Conservation (phyloP, 2,113 vertebrate species). For the Hiodon alosoides region DNA sequence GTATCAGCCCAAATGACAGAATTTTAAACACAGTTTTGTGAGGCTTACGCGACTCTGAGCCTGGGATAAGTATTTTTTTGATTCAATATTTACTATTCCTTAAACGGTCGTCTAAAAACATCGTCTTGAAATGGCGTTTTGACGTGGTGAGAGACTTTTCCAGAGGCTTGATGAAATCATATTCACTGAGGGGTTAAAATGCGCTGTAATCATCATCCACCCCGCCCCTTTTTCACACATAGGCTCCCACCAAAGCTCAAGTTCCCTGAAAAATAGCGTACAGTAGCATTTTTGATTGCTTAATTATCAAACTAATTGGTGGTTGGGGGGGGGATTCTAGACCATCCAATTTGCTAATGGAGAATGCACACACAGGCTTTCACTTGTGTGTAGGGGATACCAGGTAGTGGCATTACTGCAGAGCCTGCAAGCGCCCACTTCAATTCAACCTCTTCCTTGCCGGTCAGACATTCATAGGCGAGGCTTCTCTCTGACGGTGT, state of each 20-base stretch:
- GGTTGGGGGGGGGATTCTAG: background rate
- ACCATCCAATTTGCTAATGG: background rate
- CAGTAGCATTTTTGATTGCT: no score
- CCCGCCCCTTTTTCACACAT: background rate
- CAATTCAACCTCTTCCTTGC: background rate
- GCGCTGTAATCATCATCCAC: background rate
- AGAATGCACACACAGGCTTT: slow-evolving; percentile 7
- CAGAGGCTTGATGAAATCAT: background rate
- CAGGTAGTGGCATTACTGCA: background rate
- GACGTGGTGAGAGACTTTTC: background rate
- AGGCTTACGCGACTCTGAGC: slow-evolving; percentile 14
- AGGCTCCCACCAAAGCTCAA: no score
- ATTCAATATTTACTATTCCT: slow-evolving; percentile 30
- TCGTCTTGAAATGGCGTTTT: slow-evolving; percentile 14
- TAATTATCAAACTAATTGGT: no score
- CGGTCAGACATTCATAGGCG: background rate
- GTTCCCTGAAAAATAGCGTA: no score
- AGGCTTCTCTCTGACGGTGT: background rate
- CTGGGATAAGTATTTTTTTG: slow-evolving; percentile 30
- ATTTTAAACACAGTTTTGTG: background rate
- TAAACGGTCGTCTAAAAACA: slow-evolving; percentile 40
- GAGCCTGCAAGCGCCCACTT: background rate
- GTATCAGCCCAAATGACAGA: background rate
- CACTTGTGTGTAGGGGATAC: background rate
- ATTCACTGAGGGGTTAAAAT: background rate